phyloP scores from a whole-genome alignment of 2,113 vertebrate genomes.

The Camelus bactrianus region DNA sequence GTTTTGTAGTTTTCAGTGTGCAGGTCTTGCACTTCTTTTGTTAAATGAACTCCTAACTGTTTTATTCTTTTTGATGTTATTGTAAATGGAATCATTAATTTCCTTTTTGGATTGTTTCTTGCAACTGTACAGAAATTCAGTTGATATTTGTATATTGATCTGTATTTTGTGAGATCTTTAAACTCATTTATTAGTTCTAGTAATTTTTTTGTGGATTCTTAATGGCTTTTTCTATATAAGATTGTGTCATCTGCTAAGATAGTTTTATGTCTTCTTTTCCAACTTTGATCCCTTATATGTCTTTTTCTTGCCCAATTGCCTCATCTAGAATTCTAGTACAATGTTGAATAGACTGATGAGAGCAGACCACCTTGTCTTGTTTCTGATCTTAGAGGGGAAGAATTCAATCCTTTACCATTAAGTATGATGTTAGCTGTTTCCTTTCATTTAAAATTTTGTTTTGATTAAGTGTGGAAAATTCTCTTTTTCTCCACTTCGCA shows the following conservation, averaged over 20 bases:
- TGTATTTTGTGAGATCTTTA: constrained; percentile 37
- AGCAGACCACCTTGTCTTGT: background rate
- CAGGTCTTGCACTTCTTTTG: background rate
- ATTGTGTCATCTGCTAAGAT: background rate
- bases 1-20: background rate
- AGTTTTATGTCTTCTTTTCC: constrained; percentile 15
- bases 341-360: background rate
- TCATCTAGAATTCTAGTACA: background rate
- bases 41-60: background rate
- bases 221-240: background rate
- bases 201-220: constrained; percentile 4
- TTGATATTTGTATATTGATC: constrained; percentile 14
- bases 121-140: background rate
- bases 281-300: constrained; percentile 1
- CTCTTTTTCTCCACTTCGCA: background rate
- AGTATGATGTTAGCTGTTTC: constrained; percentile 1
- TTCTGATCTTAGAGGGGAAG: background rate
- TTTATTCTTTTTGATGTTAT: background rate
- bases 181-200: background rate
- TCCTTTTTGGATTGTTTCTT: constrained; percentile 2
- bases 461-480: background rate
- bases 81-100: constrained; percentile 27
- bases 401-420: background rate
- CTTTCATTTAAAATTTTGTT: background rate
- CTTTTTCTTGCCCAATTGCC: background rate